Percentiles rank a stretch among this genome's conserved stretches.
These are phyloP conservation scores for Ancistrus triradiatus DNA, from an alignment of 2,113 vertebrate genomes.

Conservation along the genomic window DNA sequence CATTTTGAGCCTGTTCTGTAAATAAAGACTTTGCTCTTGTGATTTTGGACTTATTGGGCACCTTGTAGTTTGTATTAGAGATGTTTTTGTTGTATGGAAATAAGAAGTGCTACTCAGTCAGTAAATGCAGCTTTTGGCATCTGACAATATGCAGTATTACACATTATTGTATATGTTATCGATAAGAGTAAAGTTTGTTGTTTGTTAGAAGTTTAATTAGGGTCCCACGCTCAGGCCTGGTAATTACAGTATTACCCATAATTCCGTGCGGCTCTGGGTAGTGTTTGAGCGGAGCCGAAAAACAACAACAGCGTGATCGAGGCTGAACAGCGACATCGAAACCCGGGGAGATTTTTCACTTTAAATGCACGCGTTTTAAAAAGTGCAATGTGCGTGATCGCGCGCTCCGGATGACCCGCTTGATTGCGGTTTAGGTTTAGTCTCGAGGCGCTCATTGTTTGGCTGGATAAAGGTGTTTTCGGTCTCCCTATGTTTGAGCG, in stretches of 20 bases:
- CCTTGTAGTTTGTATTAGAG: no score
- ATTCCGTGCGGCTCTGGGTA: conserved; percentile 60
- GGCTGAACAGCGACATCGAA: conserved; percentile 63
- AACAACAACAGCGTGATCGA: conserved; percentile 53
- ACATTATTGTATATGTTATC: no score
- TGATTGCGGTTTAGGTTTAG: conserved; percentile 33
- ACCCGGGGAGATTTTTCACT: conserved; percentile 23
- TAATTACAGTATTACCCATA: conserved; percentile 60
- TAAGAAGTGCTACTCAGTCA: no score
- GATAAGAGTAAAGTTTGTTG: no score
- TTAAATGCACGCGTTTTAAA: conserved; percentile 34
- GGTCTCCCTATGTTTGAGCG: conserved; percentile 67
- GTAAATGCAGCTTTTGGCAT: no score
- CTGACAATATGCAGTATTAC: no score
- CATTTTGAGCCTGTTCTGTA: no score
- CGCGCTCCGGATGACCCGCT: conserved; percentile 56
- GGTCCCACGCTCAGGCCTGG: conserved; percentile 13
- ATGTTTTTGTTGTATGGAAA: no score
- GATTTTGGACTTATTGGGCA: no score
- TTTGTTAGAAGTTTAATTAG: conserved; percentile 2
- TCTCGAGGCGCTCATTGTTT: conserved; percentile 43
- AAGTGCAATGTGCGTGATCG: conserved; percentile 32
- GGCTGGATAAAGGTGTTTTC: conserved; percentile 38
- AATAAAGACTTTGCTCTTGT: no score
- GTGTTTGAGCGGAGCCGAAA: conserved; percentile 53